Conservation (phyloP, 1,140 invertebrate species). For the Radopholus similis region DNA sequence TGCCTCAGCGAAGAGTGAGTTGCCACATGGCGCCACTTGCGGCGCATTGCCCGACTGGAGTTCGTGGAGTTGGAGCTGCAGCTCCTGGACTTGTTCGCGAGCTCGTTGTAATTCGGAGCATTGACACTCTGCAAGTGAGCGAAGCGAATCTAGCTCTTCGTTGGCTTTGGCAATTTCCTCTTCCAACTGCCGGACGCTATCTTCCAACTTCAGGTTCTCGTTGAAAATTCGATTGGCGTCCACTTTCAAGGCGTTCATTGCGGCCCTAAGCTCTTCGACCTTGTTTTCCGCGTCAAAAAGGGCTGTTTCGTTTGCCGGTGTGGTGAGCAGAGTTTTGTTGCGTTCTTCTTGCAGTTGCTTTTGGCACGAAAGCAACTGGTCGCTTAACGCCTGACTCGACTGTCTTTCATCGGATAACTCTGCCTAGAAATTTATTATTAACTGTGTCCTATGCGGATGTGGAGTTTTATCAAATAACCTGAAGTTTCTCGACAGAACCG, state of each 20-base stretch:
- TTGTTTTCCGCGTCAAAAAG: constrained; percentile 2
- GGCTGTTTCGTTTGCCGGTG: not conserved
- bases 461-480: not conserved
- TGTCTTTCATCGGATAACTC: not conserved
- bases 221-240: not conserved
- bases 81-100: not conserved
- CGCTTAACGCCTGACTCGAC: not conserved
- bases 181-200: not conserved
- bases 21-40: constrained; percentile 16
- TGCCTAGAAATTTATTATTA: not conserved
- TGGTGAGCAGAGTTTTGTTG: not conserved
- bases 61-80: not conserved
- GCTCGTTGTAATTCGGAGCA: not conserved
- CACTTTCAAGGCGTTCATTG: not conserved
- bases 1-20: constrained; percentile 30
- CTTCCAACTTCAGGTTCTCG: not conserved
- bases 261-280: not conserved
- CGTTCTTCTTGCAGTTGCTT: not conserved
- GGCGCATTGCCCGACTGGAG: not conserved
- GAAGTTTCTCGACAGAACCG: not conserved
- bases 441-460: not conserved
- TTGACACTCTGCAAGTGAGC: not conserved
- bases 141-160: not conserved
- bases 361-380: not conserved
- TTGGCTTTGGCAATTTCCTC: not conserved